Percentiles rank a stretch among this genome's conserved stretches.
Conservation (phyloP, 2,113 vertebrate genomes). For the Ornithorhynchus anatinus region DNA sequence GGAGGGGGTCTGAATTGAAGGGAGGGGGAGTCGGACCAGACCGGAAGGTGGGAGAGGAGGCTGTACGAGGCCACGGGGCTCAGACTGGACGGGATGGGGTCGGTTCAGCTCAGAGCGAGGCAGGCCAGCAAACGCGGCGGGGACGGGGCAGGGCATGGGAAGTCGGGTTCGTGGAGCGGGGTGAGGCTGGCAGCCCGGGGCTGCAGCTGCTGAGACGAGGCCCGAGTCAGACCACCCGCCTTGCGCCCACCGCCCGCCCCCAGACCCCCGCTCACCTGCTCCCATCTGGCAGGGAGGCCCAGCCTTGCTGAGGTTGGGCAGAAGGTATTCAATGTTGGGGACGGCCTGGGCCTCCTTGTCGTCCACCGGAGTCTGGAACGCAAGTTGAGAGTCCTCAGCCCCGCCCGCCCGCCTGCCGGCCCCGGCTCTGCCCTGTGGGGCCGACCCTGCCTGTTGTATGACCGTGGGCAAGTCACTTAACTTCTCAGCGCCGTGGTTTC, state of each 20-base stretch:
- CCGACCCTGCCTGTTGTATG: background rate
- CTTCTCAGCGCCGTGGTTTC: background rate
- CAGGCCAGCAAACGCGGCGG: background rate
- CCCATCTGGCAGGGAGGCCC: conserved; percentile 80
- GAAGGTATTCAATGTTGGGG: conserved; percentile 97
- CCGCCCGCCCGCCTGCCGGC: background rate
- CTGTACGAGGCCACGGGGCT: too few relatives aligned
- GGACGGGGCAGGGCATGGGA: background rate
- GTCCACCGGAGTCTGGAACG: conserved; percentile 95
- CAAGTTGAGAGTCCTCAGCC: background rate
- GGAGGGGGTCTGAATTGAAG: too few relatives aligned
- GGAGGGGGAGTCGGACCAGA: too few relatives aligned
- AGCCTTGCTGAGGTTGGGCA: conserved; percentile 95
- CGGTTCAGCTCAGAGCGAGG: rapidly evolving
- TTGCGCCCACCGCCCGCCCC: background rate
- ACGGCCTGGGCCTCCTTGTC: conserved; percentile 89
- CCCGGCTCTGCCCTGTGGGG: background rate
- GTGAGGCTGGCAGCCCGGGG: background rate
- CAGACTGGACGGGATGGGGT: too few relatives aligned
- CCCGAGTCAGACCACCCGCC: too few relatives aligned
- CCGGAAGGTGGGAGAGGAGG: too few relatives aligned
- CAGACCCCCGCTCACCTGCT: conserved; percentile 79
- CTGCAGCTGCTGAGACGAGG: too few relatives aligned
- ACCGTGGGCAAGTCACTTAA: too few relatives aligned
- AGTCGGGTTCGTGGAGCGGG: background rate